These are phyloP conservation scores for Pleuronectes platessa DNA, from an alignment of 2,113 vertebrate genomes.

Conservation along the genomic window DNA sequence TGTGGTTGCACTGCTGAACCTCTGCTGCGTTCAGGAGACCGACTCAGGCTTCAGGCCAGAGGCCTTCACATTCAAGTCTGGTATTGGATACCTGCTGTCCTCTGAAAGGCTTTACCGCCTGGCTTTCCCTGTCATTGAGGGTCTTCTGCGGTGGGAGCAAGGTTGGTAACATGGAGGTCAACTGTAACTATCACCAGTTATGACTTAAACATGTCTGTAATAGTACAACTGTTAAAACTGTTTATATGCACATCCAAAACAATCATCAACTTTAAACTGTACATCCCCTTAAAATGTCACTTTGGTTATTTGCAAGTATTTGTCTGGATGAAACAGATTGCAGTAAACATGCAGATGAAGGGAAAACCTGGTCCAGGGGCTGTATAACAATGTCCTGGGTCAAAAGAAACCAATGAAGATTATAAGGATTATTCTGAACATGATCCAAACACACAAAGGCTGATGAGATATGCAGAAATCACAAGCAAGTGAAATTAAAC, in stretches of 20 bases:
- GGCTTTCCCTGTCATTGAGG: constrained; percentile 83
- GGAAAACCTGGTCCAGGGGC: too few relatives aligned
- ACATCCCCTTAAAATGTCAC: too few relatives aligned
- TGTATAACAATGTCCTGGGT: too few relatives aligned
- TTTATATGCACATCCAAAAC: background rate
- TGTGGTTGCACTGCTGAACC: constrained; percentile 74
- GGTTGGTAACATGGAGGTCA: constrained; percentile 56
- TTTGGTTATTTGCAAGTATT: too few relatives aligned
- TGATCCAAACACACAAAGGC: background rate
- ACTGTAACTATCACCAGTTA: background rate
- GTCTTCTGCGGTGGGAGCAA: constrained; percentile 78
- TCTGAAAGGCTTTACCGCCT: constrained; percentile 77
- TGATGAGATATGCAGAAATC: background rate
- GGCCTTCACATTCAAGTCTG: constrained; percentile 80
- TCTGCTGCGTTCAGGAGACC: constrained; percentile 28
- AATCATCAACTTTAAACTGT: too few relatives aligned
- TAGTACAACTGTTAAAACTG: background rate
- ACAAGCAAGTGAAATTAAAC: background rate
- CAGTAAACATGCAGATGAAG: too few relatives aligned
- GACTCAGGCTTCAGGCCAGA: constrained; percentile 24
- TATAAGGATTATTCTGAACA: too few relatives aligned
- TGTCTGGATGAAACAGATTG: too few relatives aligned
- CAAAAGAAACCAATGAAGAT: too few relatives aligned
- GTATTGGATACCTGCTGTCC: constrained; percentile 83
- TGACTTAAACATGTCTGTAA: background rate